phyloP scores from a whole-genome alignment of 2,113 vertebrate species.

The Lepisosteus oculatus region DNA sequence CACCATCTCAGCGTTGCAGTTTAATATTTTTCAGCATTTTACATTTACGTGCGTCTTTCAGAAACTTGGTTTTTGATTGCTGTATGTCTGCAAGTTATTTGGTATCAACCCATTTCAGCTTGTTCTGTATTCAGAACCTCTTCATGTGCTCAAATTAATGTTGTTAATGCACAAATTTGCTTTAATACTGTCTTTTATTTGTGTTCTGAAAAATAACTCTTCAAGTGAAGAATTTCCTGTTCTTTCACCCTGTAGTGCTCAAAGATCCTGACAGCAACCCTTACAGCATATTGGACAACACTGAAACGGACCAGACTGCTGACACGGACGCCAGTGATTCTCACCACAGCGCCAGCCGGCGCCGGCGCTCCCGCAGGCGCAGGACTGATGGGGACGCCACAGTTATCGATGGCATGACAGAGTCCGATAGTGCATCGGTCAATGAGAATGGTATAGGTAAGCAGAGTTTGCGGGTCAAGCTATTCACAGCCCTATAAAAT shows the following conservation, averaged over 20 bases:
- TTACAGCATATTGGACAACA: conserved; percentile 87
- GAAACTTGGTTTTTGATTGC: too few relatives aligned
- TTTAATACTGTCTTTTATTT: too few relatives aligned
- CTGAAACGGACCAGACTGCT: conserved; percentile 94
- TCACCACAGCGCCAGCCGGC: conserved; percentile 83
- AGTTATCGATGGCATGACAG: conserved; percentile 92
- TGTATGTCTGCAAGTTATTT: too few relatives aligned
- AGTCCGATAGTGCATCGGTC: conserved; percentile 92
- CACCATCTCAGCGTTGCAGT: too few relatives aligned
- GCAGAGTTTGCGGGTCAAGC: conserved; percentile 36
- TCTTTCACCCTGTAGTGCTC: conserved; percentile 59
- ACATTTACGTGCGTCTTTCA: too few relatives aligned
- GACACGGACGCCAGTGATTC: conserved; percentile 95
- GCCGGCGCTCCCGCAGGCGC: conserved; percentile 86
- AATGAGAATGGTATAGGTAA: conserved; percentile 96
- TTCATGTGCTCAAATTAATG: too few relatives aligned
- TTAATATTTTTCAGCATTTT: too few relatives aligned
- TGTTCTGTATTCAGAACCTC: too few relatives aligned
- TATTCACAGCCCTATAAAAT: too few relatives aligned
- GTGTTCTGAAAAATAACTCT: too few relatives aligned
- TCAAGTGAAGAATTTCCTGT: conserved; percentile 25
- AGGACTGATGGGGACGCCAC: conserved; percentile 92
- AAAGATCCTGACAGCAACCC: conserved; percentile 86
- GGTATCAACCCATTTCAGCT: too few relatives aligned
- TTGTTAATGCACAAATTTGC: too few relatives aligned